Conservation (phyloP, 2,113 vertebrate genomes). For the Pimephales promelas region DNA sequence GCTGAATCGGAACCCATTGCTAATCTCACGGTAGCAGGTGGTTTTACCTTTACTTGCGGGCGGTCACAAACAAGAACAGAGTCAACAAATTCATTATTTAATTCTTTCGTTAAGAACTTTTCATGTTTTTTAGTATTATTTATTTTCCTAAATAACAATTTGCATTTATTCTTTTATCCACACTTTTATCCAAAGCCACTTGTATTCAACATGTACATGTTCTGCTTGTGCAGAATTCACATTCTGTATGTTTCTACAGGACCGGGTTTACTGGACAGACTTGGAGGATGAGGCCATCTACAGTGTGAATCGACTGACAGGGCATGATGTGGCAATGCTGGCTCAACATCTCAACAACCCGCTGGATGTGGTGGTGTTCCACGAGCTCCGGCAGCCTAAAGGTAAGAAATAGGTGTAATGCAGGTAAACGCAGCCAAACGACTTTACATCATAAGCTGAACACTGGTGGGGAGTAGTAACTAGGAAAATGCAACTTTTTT, state of each 20-base stretch:
- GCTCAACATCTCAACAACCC: conserved; percentile 95
- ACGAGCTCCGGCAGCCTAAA: conserved; percentile 92
- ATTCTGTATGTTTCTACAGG: conserved; percentile 72
- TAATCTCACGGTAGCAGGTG: no score
- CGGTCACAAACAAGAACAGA: no score
- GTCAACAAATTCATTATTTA: no score
- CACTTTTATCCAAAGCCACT: neutral
- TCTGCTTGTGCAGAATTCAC: neutral
- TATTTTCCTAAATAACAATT: neutral
- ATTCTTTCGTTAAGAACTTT: no score
- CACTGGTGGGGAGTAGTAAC: neutral
- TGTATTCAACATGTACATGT: neutral
- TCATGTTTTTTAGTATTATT: no score
- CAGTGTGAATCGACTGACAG: conserved; percentile 90
- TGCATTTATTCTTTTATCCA: neutral
- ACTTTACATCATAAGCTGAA: neutral
- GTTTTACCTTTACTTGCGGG: no score
- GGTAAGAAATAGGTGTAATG: conserved; percentile 71
- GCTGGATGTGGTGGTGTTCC: conserved; percentile 93
- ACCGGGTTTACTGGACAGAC: conserved; percentile 96
- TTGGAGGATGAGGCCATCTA: conserved; percentile 94
- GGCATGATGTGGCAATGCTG: conserved; percentile 82
- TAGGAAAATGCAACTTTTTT: neutral
- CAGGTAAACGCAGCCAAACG: neutral
- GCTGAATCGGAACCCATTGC: no score